Conservation (phyloP, 2,113 vertebrate species). For the Triplophysa rosa region DNA sequence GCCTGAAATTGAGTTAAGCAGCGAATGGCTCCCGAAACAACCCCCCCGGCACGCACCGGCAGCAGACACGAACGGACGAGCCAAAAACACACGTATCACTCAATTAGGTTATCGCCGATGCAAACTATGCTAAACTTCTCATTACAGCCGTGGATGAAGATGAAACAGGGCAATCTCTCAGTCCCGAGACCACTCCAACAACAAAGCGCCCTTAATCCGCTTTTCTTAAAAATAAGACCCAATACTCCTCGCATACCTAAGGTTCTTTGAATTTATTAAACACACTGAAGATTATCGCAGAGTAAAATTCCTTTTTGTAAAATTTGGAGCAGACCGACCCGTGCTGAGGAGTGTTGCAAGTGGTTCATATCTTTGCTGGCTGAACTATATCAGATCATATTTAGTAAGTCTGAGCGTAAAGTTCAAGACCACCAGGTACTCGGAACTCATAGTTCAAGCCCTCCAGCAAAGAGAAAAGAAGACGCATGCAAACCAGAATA, state of each 20-base stretch:
- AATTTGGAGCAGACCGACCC: background rate
- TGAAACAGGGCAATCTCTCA: constrained; percentile 37
- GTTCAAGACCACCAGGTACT: constrained; percentile 34
- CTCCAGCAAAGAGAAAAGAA: background rate
- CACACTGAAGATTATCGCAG: constrained; percentile 19
- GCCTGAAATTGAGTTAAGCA: constrained; percentile 43
- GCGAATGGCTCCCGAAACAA: constrained; percentile 20
- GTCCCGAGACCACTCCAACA: constrained; percentile 29
- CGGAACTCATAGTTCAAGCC: background rate
- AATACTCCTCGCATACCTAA: constrained; percentile 29
- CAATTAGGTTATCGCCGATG: constrained; percentile 50
- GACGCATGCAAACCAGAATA: background rate
- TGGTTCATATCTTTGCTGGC: constrained; percentile 6
- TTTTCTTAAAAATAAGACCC: constrained; percentile 30
- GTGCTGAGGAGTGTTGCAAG: background rate
- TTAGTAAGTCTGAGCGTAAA: constrained; percentile 16
- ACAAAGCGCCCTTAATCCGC: constrained; percentile 25
- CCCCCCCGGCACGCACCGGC: background rate
- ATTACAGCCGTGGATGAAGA: constrained; percentile 44
- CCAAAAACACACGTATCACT: constrained; percentile 38
- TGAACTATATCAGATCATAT: background rate
- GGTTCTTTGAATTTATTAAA: constrained; percentile 33
- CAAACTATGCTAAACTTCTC: constrained; percentile 52
- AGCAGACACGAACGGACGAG: background rate
- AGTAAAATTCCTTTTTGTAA: constrained; percentile 27